Conservation (phyloP, 2,888 invertebrate species). For the Carcina quercana region DNA sequence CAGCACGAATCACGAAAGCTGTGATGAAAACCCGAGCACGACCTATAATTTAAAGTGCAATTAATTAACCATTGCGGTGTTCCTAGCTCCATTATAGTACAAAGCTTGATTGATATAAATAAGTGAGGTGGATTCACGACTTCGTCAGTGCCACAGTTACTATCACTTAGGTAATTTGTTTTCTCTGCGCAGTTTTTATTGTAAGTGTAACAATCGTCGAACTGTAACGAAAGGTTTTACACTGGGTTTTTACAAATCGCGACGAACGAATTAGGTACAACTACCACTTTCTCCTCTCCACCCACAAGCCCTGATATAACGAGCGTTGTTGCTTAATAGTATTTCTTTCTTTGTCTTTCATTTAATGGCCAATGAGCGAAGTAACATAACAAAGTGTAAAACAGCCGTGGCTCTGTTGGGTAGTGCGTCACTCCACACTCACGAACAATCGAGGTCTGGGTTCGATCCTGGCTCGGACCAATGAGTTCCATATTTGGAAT, state of each 20-base stretch:
- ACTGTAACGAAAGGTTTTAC: conserved; percentile 7
- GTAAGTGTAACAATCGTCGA: conserved; percentile 7
- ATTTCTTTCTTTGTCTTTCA: no score
- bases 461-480: no score
- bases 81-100: conserved; percentile 6
- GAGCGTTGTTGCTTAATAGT: no score
- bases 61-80: conserved; percentile 13
- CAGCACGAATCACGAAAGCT: conserved; percentile 1
- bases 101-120: conserved; percentile 13
- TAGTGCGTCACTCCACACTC: no score
- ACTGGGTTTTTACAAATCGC: conserved; percentile 2
- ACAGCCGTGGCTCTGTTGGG: no score
- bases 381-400: no score
- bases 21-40: conserved; percentile 6
- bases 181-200: conserved; percentile 10
- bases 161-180: conserved; percentile 16
- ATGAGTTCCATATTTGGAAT: no score
- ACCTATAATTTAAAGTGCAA: conserved; percentile 8
- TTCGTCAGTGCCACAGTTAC: no score
- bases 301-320: background rate
- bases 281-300: conserved; percentile 11
- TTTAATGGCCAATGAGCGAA: no score
- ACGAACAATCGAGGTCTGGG: no score
- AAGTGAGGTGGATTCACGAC: conserved; percentile 9
- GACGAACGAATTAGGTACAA: conserved; percentile 3